phyloP scores from a whole-genome alignment of 2,113 vertebrate genomes.

The Sturnira hondurensis region DNA sequence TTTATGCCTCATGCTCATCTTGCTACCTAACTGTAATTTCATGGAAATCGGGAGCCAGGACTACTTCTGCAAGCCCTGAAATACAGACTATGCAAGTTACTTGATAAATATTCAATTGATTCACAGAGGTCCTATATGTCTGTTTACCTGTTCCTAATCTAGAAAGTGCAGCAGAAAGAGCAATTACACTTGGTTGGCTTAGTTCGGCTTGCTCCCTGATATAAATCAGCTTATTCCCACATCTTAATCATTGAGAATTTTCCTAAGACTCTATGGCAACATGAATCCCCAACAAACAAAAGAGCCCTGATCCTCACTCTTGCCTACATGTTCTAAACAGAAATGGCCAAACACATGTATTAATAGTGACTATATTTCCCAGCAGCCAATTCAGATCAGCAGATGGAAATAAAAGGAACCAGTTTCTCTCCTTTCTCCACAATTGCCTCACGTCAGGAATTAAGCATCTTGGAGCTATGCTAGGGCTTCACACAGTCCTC shows the following conservation, averaged over 20 bases:
- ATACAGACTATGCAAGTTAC: slow-evolving; percentile 11
- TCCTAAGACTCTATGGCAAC: background rate
- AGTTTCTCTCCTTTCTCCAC: slow-evolving; percentile 4
- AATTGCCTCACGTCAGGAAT: background rate
- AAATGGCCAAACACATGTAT: slow-evolving; percentile 18
- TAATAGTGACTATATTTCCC: slow-evolving; percentile 18
- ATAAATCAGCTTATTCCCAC: slow-evolving; percentile 15
- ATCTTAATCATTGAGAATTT: slow-evolving; percentile 34
- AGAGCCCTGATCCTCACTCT: background rate
- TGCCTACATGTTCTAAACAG: slow-evolving; percentile 32
- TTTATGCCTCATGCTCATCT: slow-evolving; percentile 25
- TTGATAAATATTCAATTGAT: slow-evolving; percentile 13
- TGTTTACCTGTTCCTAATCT: slow-evolving; percentile 16
- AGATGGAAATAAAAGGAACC: slow-evolving; percentile 8
- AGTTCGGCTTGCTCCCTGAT: background rate
- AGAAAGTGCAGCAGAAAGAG: slow-evolving; percentile 16
- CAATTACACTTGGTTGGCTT: slow-evolving; percentile 10
- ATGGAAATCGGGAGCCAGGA: background rate
- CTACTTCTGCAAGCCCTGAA: background rate
- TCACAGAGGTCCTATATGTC: slow-evolving; percentile 10
- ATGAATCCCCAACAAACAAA: background rate
- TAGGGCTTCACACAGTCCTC: background rate
- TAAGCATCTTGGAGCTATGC: background rate
- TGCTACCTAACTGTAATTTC: slow-evolving; percentile 4
- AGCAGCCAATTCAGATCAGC: slow-evolving; percentile 1